Percentiles rank a stretch among this genome's conserved stretches.
These are phyloP conservation scores for Phrixothrix hirtus DNA, from an alignment of 2,888 invertebrate genomes.

Conservation along the genomic window DNA sequence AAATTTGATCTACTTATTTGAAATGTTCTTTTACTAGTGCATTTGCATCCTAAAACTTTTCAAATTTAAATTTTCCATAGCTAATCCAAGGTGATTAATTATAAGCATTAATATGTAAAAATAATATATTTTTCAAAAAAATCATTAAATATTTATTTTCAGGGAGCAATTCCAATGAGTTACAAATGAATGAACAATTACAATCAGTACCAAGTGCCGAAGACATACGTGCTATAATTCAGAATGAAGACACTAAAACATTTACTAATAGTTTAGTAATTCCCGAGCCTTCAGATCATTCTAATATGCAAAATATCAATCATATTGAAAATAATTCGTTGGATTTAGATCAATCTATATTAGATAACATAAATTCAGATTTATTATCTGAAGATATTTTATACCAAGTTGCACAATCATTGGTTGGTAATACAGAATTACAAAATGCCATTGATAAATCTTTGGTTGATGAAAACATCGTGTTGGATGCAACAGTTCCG, in stretches of 20 bases:
- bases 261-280: constrained; percentile 42
- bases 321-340: constrained; percentile 58
- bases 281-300: constrained; percentile 29
- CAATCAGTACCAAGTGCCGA: constrained; percentile 44
- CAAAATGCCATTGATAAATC: constrained; percentile 74
- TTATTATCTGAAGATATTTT: constrained; percentile 72
- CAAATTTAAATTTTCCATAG: too few relatives aligned
- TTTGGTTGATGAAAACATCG: constrained; percentile 51
- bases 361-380: constrained; percentile 66
- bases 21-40: too few relatives aligned
- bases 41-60: too few relatives aligned
- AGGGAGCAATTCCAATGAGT: constrained; percentile 33
- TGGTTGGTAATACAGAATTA: constrained; percentile 69
- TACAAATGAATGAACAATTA: constrained; percentile 20
- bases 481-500: constrained; percentile 46
- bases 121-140: neutral
- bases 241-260: constrained; percentile 49
- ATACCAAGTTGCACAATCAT: constrained; percentile 70
- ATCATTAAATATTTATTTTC: neutral
- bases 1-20: too few relatives aligned
- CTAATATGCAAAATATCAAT: constrained; percentile 33
- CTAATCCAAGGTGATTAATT: too few relatives aligned
- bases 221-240: constrained; percentile 50
- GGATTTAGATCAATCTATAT: constrained; percentile 62
- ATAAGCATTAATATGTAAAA: too few relatives aligned